These are phyloP conservation scores for Glandiceps talaboti DNA, from an alignment of 53 echinoderm and acorn worm genomes.

Conservation along the genomic window DNA sequence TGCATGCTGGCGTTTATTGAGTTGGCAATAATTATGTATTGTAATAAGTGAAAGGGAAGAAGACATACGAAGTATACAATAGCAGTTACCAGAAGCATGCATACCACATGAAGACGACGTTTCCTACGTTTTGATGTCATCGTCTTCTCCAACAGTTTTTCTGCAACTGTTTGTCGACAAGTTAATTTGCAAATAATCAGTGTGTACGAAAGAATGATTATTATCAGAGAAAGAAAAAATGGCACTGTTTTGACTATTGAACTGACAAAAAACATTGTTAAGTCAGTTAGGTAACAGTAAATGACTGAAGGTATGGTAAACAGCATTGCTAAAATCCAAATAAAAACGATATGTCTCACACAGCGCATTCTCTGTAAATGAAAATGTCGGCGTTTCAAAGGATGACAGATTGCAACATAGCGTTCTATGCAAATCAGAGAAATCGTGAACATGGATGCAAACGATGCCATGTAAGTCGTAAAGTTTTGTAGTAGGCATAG, in stretches of 20 bases:
- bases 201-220: background rate
- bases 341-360: background rate
- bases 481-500: background rate
- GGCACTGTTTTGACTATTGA: background rate
- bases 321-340: background rate
- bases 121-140: background rate
- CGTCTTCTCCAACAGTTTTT: background rate
- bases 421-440: background rate
- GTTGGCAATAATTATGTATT: background rate
- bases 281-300: background rate
- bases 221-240: background rate
- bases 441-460: background rate
- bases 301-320: background rate
- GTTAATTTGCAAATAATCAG: background rate
- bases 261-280: background rate
- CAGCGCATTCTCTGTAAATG: background rate
- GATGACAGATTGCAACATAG: background rate
- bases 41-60: background rate
- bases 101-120: background rate
- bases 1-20: background rate
- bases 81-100: background rate
- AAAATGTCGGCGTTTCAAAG: background rate
- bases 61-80: background rate
- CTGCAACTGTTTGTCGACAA: background rate
- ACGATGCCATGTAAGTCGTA: background rate